Evolutionary conservation across 2,113 vertebrate species (phyloP), one percentile per base, ranked within the genome.

Genomic region (Calyptomena viridis): DNA sequence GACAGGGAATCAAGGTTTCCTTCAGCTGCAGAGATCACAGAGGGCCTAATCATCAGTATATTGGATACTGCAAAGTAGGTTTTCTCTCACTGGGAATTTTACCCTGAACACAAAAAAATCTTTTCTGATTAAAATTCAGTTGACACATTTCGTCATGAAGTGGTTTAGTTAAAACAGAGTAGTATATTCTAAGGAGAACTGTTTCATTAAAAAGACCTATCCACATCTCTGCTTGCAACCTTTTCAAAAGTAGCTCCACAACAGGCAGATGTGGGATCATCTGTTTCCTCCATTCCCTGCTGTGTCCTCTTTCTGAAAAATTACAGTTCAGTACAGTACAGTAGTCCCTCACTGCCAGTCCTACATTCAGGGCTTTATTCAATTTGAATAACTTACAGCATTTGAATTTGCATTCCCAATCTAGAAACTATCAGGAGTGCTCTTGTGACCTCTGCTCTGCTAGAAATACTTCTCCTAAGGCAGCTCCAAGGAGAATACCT

Each of bases 241-340:
- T 89, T 49, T 79, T 85, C 84, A 87, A 82, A 95, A 94, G 79
- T 42, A 96, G 6, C 77, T 91, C 59, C 62, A 60, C 40, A 90
- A 72, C 86, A 81, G 69, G 44, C 89, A 92, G 91, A 95, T 93
- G 84, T 89, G 81, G 66, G 33, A 94, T 95, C 93, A 93, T 92
- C 89, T 95, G 93, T 74, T 95, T 93, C 63, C 58, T 93, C 40
- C n/a, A 44, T 46, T 56, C 46, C 81, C 84, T 87, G 74, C 81
- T 69, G 77, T 87, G 89, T 76, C 69, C 49, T 84, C 25, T 68
- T 84, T 81, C 77, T 53, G 56, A 59, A 81, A 87, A 84, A 60
- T 59, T 84, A 9, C 40, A 33, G 40, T 46, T 76, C 5, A 0
- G 1, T 87, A n/a, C 17, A 52, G 31, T 37, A 49, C 27, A n/a